A percentile compares a stretch with the other conserved stretches of the same genome.
phyloP scores from a whole-genome alignment of 2,113 vertebrate species.

The Halcyon senegalensis region DNA sequence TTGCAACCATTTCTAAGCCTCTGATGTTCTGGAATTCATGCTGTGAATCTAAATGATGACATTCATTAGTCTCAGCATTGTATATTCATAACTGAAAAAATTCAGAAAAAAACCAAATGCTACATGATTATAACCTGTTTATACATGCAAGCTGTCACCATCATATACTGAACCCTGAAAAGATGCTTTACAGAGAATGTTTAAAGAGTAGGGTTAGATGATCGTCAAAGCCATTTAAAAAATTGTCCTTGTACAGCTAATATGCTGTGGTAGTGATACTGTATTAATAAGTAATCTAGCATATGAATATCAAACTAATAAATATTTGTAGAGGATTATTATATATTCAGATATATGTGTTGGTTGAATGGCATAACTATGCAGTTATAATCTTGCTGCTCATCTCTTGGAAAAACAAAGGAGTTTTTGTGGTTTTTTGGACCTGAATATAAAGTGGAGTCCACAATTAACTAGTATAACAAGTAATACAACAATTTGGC shows the following conservation, averaged over 20 bases:
- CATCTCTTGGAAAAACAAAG: neutral
- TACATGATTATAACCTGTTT: slow-evolving; percentile 5
- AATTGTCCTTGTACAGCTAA: neutral
- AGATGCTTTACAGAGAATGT: neutral
- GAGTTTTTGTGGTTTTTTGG: rapidly evolving
- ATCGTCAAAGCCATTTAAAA: neutral
- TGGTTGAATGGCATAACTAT: neutral
- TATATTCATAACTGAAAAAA: slow-evolving; percentile 29
- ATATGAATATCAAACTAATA: neutral
- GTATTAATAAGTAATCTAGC: neutral
- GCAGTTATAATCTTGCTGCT: neutral
- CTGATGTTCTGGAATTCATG: slow-evolving; percentile 9
- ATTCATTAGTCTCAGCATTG: slow-evolving; percentile 17
- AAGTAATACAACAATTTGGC: neutral
- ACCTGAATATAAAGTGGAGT: neutral
- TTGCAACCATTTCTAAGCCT: slow-evolving; percentile 20
- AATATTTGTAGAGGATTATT: neutral
- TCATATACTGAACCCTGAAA: neutral
- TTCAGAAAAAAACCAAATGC: neutral
- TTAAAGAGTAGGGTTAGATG: neutral
- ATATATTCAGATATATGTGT: neutral
- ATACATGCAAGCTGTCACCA: neutral
- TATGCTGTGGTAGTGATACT: neutral
- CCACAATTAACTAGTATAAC: neutral
- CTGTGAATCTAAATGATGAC: slow-evolving; percentile 19